phyloP scores from a whole-genome alignment of 1,140 invertebrate species.

The Phenacoccus solenopsis region DNA sequence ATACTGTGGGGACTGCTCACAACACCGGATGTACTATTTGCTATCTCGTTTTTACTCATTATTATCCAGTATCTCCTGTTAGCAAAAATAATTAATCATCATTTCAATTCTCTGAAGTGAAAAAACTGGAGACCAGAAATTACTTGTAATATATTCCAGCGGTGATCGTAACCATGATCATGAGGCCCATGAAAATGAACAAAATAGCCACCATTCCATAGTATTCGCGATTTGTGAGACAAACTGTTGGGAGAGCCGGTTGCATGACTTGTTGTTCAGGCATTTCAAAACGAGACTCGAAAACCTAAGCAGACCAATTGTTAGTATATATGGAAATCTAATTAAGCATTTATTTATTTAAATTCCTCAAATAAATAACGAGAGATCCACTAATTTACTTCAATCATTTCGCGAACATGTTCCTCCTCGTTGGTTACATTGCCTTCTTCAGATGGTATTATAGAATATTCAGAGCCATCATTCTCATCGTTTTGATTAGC shows the following conservation, averaged over 20 bases:
- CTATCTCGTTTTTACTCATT: conserved; percentile 50
- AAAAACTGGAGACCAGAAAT: not conserved
- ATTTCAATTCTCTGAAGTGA: too few species aligned
- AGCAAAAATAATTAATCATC: too few species aligned
- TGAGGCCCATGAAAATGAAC: conserved; percentile 50
- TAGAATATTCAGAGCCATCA: not conserved
- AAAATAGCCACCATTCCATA: conserved; percentile 60
- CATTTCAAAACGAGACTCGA: conserved; percentile 57
- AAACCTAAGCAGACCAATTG: conserved; percentile 36
- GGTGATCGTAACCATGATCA: conserved; percentile 48
- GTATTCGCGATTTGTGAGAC: conserved; percentile 58
- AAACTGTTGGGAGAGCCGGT: conserved; percentile 48
- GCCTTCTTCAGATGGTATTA: not conserved
- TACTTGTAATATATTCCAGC: conserved; percentile 55
- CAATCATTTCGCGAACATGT: conserved; percentile 74
- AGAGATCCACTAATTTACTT: conserved; percentile 40
- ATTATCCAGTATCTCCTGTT: conserved; percentile 51
- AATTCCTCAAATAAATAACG: not conserved
- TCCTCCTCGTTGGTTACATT: conserved; percentile 41
- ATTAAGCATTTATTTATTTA: not conserved
- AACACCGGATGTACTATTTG: conserved; percentile 32
- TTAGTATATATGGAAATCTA: not conserved
- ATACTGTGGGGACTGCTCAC: not conserved
- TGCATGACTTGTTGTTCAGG: conserved; percentile 42
- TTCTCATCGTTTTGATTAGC: conserved; percentile 23